phyloP scores from a whole-genome alignment of 2,113 vertebrate genomes.

The Ellobius talpinus region DNA sequence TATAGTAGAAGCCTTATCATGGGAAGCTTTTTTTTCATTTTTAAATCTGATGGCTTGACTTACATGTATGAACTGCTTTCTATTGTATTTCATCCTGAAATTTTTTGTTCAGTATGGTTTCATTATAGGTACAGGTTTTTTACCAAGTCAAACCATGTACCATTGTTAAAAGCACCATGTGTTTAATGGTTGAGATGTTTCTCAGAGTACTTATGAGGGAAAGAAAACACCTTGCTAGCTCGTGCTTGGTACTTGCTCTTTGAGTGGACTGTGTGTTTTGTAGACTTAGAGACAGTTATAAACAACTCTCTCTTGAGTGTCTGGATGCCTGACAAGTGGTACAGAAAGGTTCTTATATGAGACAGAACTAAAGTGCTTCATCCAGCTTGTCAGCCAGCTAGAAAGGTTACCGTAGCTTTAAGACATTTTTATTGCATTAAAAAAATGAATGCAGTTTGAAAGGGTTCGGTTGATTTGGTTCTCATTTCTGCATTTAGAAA shows the following conservation, averaged over 20 bases:
- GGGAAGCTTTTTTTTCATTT: conserved; percentile 71
- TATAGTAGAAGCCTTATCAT: conserved; percentile 83
- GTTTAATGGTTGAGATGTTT: conserved; percentile 63
- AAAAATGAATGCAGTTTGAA: conserved; percentile 43
- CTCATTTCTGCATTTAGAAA: background rate
- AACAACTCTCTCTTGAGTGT: background rate
- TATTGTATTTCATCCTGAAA: conserved; percentile 84
- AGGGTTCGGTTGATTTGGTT: conserved; percentile 7
- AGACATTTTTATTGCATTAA: conserved; percentile 25
- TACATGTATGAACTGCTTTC: conserved; percentile 82
- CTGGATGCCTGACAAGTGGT: background rate
- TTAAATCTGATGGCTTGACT: conserved; percentile 78
- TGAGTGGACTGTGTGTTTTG: background rate
- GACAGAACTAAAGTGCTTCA: background rate
- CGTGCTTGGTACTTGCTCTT: background rate
- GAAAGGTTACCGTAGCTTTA: background rate
- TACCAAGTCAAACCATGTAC: conserved; percentile 85
- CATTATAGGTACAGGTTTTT: conserved; percentile 82
- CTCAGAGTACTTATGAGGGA: background rate
- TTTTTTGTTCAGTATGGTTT: conserved; percentile 79
- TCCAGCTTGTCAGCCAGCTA: background rate
- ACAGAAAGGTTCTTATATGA: background rate
- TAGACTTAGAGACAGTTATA: background rate
- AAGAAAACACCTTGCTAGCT: background rate
- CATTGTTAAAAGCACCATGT: conserved; percentile 69